These are phyloP conservation scores for Drosophila nr. fundita DNA, from an alignment of 2,888 invertebrate species.

Conservation along the genomic window DNA sequence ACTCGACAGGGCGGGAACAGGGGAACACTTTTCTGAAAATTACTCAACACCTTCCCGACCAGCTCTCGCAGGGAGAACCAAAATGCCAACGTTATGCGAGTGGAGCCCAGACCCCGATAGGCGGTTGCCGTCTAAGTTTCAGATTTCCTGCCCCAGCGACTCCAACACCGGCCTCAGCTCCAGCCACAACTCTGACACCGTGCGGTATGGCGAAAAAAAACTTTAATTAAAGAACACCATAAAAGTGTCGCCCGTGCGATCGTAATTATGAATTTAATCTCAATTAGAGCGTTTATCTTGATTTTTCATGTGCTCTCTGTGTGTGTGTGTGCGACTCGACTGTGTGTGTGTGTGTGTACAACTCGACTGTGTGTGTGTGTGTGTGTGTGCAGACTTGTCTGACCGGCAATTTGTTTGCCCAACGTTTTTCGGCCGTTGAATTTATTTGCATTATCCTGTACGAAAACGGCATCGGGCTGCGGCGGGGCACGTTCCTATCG, in stretches of 20 bases:
- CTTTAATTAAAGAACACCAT: conserved; percentile 84
- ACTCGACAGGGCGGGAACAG: background rate
- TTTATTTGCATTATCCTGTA: conserved; percentile 77
- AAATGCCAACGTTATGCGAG: background rate
- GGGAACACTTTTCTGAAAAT: conserved; percentile 58
- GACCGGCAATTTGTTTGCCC: conserved; percentile 67
- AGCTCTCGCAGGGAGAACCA: conserved; percentile 21
- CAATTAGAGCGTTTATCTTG: conserved; percentile 83
- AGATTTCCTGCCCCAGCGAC: conserved; percentile 60
- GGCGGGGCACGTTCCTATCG: conserved; percentile 24
- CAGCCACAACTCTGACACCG: conserved; percentile 2
- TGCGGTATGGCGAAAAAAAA: conserved; percentile 45
- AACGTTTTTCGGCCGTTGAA: conserved; percentile 58
- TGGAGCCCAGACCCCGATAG: conserved; percentile 35
- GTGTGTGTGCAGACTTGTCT: conserved; percentile 38
- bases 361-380: conserved; percentile 22
- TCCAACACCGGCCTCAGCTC: conserved; percentile 6
- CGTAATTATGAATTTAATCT: conserved; percentile 85
- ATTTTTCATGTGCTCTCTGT: conserved; percentile 55
- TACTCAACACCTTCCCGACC: conserved; percentile 77
- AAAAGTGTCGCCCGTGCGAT: conserved; percentile 84
- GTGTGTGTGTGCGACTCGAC: conserved; percentile 29
- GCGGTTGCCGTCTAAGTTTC: conserved; percentile 60
- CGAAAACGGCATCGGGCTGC: conserved; percentile 17
- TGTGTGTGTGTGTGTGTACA: conserved; percentile 12